Evolutionary conservation across 2,888 invertebrate genomes (phyloP), one percentile per base, ranked within the genome.

Genomic region (Chrysodeixis includens): DNA sequence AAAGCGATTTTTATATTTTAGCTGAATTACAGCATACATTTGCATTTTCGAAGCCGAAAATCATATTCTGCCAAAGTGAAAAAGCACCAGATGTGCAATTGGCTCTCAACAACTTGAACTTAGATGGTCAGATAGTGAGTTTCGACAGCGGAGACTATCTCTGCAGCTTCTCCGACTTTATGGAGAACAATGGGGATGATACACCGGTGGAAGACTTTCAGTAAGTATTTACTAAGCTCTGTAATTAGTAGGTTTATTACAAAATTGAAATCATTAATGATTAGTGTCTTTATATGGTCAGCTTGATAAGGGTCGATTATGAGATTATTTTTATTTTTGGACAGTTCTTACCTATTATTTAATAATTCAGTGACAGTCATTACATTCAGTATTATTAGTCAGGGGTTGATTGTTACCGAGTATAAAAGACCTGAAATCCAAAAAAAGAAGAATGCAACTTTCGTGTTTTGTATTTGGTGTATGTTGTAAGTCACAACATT

Each of bases 51-150:
- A 73, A 75, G 40, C 91, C 93, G 0, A 92, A 88, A 70, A 74
- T 90, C 60, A 83, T 92, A 71, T 92, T 92, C 78, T 92, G 92
- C 59, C 90, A 92, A 65, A 88, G 85, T 18, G 86, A 90, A 1
- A 89, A 83, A 69, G 87, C 88, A 0, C 62, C 84, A 0, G 88
- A 90, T 40, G 81, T 90, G 0, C 84, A 87, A 56, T 69, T 81
- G 22, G 83, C 86, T 0, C 60, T 92, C 1, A 85, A 88, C 40
- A 82, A 83, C 7, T 56, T 88, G 6, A 82, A 85, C 5, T 52
- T 84, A 26, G 68, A 88, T 5, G 74, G 89, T 5, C 73, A 85
- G 52, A 88, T 92, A 6, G 79, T 93, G 0, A 91, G 88, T 4
- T 93, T 91, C 55, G 89, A 91, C 32, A 79, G 86, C 44, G 87